Base-by-base conservation (phyloP, 2,888 invertebrate genomes). In the Tromatobia lineatoria region DNA sequence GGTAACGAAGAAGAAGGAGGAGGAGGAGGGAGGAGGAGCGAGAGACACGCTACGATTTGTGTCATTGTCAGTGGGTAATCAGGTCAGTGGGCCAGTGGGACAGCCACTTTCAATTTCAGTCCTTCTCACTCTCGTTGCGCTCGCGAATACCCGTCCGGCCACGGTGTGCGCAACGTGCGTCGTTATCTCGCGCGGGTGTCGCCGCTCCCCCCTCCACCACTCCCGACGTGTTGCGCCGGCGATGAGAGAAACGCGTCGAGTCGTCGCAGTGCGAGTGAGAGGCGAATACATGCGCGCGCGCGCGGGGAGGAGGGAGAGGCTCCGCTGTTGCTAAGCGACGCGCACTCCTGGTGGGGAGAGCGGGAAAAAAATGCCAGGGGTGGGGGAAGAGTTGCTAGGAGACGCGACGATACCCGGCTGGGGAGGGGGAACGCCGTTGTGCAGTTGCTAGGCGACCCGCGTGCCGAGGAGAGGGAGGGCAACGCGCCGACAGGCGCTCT, bases 51-150 rank as follows among this genome's bases (percentile, higher is more conserved):
- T 92, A 94, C 93, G 94, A 94, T 94, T 94, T 91, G 93, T 94
- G 94, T 94, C 94, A 94, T 94, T 94, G 94, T 94, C 94, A 94
- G 90, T 94, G 94, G 95, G 95, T 94, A 96, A 95, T 94, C 95
- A 91, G 96, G 96, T 95, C 95, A 96, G 94, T 95, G 92, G 95
- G 96, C 95, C 95, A 96, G 94, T 95, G 94, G 95, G 95, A 93
- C 93, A 92, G 91, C 90, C 91, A 93, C 93, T 93, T 93, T 93
- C 93, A 92, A 92, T 93, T 93, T 93, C 93, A 93, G 89, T 92
- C 90, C 91, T 92, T 90, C 91, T 91, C 90, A 88, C 89, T 86
- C 75, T 67, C 77, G 70, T 71, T 54, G 29, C 80, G 73, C 83
- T 83, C 82, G 71, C 80, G 80, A 76, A 76, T 79, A 38, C 38